Conservation (phyloP, 2,113 vertebrate genomes). For the Danionella cerebrum region DNA sequence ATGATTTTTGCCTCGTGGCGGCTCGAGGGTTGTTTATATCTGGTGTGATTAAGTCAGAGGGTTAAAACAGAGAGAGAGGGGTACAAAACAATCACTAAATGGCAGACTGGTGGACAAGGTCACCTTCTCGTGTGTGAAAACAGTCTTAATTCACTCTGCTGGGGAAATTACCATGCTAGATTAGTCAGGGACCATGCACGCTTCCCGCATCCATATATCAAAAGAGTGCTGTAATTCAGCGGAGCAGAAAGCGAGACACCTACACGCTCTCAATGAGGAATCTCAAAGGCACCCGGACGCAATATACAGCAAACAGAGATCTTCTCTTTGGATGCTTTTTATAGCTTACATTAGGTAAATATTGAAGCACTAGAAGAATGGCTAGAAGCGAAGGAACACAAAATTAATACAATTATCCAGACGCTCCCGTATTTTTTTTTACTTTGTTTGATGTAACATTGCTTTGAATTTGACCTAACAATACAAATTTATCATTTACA, state of each 20-base stretch:
- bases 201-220: slow-evolving; percentile 32
- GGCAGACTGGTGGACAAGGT: slow-evolving; percentile 64
- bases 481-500: no score
- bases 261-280: slow-evolving; percentile 9
- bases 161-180: slow-evolving; percentile 56
- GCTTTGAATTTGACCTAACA: no score
- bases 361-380: no score
- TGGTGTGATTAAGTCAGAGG: slow-evolving; percentile 68
- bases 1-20: slow-evolving; percentile 64
- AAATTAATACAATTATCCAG: no score
- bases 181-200: slow-evolving; percentile 40
- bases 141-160: slow-evolving; percentile 65
- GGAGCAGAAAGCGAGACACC: slow-evolving; percentile 12
- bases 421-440: no score
- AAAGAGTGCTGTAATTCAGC: slow-evolving; percentile 44
- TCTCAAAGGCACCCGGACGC: neutral
- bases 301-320: neutral
- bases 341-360: no score
- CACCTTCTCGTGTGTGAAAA: slow-evolving; percentile 71
- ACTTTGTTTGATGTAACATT: no score
- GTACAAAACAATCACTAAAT: slow-evolving; percentile 59
- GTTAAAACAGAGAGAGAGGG: slow-evolving; percentile 52
- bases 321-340: neutral
- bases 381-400: no score
- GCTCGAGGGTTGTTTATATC: slow-evolving; percentile 59